A percentile compares a stretch with the other conserved stretches of the same genome.
Evolutionary conservation across 2,888 invertebrate species (phyloP).

Genomic region (Ellobium chinense): DNA sequence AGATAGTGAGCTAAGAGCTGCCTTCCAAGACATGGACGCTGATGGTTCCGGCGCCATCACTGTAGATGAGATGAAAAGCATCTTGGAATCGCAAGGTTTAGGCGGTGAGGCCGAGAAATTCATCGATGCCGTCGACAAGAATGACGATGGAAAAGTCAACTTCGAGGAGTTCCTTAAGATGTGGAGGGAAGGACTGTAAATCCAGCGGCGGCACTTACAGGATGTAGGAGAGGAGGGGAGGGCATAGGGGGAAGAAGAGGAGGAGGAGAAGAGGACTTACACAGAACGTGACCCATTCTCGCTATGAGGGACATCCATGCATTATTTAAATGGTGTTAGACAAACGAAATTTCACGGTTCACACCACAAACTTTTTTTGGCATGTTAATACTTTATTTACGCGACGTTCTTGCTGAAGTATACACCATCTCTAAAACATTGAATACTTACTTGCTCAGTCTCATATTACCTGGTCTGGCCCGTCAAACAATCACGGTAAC

Average conservation of each 20-base stretch:
- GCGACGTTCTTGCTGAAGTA: too few species aligned
- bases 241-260: neutral
- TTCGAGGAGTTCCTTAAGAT: conserved; percentile 35
- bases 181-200: neutral
- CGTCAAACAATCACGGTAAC: too few species aligned
- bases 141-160: conserved; percentile 36
- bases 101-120: neutral
- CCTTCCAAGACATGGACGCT: conserved; percentile 29
- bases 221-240: neutral
- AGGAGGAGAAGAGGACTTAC: too few species aligned
- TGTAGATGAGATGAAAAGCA: conserved; percentile 12
- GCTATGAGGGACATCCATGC: too few species aligned
- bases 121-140: neutral
- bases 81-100: neutral
- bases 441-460: too few species aligned
- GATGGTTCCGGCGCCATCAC: conserved; percentile 36
- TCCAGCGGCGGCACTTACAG: neutral
- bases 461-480: too few species aligned
- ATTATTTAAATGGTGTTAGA: too few species aligned
- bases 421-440: too few species aligned
- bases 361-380: too few species aligned
- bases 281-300: too few species aligned
- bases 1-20: conserved; percentile 14
- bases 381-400: too few species aligned
- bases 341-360: too few species aligned